Base-by-base conservation (phyloP, 2,888 invertebrate genomes). In the Hirtodrosophila confusa region DNA sequence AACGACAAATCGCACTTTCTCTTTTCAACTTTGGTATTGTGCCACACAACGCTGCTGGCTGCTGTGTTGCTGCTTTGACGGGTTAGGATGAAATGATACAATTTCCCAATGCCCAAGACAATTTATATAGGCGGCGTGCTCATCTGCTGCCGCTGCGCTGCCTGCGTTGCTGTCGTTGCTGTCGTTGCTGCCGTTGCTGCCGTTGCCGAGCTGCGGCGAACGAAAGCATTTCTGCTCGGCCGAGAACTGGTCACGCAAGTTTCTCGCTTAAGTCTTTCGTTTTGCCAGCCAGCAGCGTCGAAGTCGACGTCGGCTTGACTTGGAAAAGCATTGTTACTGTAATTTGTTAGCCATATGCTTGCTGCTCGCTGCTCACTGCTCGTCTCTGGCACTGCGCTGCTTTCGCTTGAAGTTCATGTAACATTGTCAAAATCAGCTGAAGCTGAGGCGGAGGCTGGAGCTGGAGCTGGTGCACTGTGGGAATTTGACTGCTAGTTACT, bases 1-100 rank as follows among this genome's bases (percentile, higher is more conserved):
- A 57, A 57, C 51, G 65, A 70, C 68, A 66, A 75, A 73, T 85
- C 76, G 80, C 89, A 89, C 88, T 86, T 87, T 78, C 83, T 89
- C 80, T 77, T 83, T 74, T 62, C 57, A 56, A 56, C 54, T 74
- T 56, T 62, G 39, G 36, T 68, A 51, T 78, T 77, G 78, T 57
- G 87, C 75, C 82, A 69, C 79, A 79, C 82, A 84, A 82, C 76
- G 71, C 79, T 75, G 67, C 63, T 75, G 75, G 75, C 84, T 86
- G 88, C 82, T 90, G 87, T 91, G 89, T 89, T 89, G 90, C 90
- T 91, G 91, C 90, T 90, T 90, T 89, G 89, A 91, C 90, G 90
- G 89, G 86, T 88, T 91, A 92, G 92, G 92, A 92, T 92, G 92
- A 92, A 92, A 90, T 92, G 92, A 92, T 92, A 92, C 91, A 90